Conservation (phyloP, 2,797 vertebrate species). For the Oryzias dopingdopingensis region DNA sequence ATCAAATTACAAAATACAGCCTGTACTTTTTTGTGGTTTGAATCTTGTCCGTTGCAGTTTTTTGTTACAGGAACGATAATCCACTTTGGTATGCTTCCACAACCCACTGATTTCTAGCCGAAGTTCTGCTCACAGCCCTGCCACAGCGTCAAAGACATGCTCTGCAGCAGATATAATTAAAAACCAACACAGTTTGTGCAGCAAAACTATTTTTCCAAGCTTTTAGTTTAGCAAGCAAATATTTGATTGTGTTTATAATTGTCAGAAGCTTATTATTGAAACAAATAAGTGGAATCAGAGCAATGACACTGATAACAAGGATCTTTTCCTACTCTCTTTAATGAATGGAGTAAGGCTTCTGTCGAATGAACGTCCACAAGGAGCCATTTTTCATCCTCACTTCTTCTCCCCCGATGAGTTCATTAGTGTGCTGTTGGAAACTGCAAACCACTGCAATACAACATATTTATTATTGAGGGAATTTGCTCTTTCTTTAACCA, state of each 20-base stretch:
- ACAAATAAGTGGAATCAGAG: constrained; percentile 37
- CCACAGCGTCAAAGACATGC: constrained; percentile 9
- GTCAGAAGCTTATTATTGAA: constrained; percentile 42
- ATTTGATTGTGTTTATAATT: constrained; percentile 21
- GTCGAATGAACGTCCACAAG: constrained; percentile 43
- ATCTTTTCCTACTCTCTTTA: constrained; percentile 42
- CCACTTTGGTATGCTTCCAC: too few relatives aligned
- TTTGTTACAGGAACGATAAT: too few relatives aligned
- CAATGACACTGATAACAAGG: constrained; percentile 44
- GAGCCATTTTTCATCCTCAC: constrained; percentile 46
- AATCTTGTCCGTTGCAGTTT: too few relatives aligned
- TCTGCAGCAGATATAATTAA: constrained; percentile 5
- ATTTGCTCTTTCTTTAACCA: constrained; percentile 13
- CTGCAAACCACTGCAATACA: constrained; percentile 24
- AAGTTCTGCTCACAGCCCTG: too few relatives aligned
- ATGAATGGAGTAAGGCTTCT: constrained; percentile 54
- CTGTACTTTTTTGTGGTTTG: too few relatives aligned
- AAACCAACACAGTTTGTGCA: constrained; percentile 17
- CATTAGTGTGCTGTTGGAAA: constrained; percentile 57
- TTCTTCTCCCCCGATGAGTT: constrained; percentile 50
- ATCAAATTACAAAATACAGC: background rate
- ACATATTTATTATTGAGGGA: constrained; percentile 58
- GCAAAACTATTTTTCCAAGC: constrained; percentile 5
- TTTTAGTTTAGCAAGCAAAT: constrained; percentile 3
- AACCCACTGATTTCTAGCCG: too few relatives aligned